These are phyloP conservation scores for Tetheella fluctuosa DNA, from an alignment of 2,888 invertebrate species.

Conservation along the genomic window DNA sequence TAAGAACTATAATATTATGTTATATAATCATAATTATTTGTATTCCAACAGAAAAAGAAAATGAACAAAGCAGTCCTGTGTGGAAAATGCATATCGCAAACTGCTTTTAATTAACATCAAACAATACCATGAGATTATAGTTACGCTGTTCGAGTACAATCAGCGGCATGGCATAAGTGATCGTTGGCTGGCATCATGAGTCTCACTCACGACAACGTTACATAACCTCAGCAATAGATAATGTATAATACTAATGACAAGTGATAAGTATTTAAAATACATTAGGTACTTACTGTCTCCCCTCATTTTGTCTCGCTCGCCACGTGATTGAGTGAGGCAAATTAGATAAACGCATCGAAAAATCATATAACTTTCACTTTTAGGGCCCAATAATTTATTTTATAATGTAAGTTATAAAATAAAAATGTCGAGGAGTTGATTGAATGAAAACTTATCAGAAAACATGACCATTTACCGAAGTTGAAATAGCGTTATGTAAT, in stretches of 20 bases:
- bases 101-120: conserved; percentile 13
- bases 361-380: conserved; percentile 72
- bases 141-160: conserved; percentile 29
- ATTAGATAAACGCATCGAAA: conserved; percentile 71
- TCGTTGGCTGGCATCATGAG: conserved; percentile 65
- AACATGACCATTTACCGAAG: conserved; percentile 24
- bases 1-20: background rate
- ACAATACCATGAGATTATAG: conserved; percentile 17
- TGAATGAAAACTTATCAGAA: conserved; percentile 13
- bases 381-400: conserved; percentile 49
- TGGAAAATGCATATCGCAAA: background rate
- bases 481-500: conserved; percentile 58
- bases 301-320: conserved; percentile 53
- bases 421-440: background rate
- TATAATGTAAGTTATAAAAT: conserved; percentile 10
- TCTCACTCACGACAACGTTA: conserved; percentile 61
- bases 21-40: background rate
- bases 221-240: conserved; percentile 74
- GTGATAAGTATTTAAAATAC: conserved; percentile 78
- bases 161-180: conserved; percentile 54
- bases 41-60: background rate
- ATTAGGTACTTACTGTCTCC: conserved; percentile 65
- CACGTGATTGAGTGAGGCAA: conserved; percentile 74
- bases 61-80: background rate
- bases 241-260: conserved; percentile 78